Conservation (phyloP, 2,797 vertebrate species). For the Gymnothorax javanicus region DNA sequence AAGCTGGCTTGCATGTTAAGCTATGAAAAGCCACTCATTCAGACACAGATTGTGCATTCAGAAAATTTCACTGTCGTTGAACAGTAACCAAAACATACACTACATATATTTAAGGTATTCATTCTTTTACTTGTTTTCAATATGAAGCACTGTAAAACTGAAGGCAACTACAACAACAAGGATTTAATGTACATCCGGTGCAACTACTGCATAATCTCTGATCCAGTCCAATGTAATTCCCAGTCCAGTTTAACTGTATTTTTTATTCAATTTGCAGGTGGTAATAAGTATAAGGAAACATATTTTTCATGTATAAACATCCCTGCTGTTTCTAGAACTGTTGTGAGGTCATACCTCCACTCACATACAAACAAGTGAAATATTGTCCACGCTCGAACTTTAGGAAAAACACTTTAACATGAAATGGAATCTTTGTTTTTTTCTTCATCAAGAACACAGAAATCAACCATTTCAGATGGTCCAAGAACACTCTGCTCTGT, state of each 20-base stretch:
- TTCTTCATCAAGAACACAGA: conserved; percentile 62
- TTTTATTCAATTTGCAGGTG: conserved; percentile 27
- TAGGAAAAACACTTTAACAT: conserved; percentile 41
- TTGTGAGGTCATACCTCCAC: conserved; percentile 19
- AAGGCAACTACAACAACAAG: too few species aligned
- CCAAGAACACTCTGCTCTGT: conserved; percentile 67
- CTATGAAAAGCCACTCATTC: background rate
- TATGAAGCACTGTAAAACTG: too few species aligned
- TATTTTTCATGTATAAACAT: background rate
- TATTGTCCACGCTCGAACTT: conserved; percentile 18
- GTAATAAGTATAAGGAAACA: too few species aligned
- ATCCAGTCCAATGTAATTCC: too few species aligned
- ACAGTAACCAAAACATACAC: too few species aligned
- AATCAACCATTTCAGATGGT: conserved; percentile 63
- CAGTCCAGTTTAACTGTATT: too few species aligned
- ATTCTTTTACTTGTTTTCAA: too few species aligned
- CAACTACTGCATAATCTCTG: too few species aligned
- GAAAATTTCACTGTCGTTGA: too few species aligned
- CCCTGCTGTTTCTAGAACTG: conserved; percentile 21
- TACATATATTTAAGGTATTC: too few species aligned
- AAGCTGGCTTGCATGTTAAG: background rate
- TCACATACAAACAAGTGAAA: conserved; percentile 22
- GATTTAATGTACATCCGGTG: too few species aligned
- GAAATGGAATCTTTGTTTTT: conserved; percentile 70
- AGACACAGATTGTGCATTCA: too few species aligned